Base-by-base conservation (phyloP, 2,888 invertebrate species). In the Cataglyphis cursor region DNA sequence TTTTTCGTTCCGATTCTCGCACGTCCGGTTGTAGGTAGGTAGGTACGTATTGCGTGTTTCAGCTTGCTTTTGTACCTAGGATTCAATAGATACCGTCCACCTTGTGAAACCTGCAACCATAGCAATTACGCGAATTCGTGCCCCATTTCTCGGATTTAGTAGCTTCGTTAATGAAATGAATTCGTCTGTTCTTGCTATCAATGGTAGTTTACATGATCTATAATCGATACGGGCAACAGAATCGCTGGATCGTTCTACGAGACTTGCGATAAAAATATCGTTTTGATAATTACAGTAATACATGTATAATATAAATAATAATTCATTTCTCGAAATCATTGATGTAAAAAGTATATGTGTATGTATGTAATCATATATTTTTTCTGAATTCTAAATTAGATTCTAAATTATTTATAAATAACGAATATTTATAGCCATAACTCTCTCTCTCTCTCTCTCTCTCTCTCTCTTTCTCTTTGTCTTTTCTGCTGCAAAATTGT, bases 131-230 rank as follows among this genome's bases (percentile, higher is more conserved):
- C 81, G 90, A 90, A 88, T 90, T 89, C 89, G 90, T 89, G 87
- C 86, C 83, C 82, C 70, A 88, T 88, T 90, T 85, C 89, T 88
- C 83, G 93, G 93, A 94, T 74, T 94, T 93, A 93, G 91, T 91
- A 91, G 92, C 90, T 93, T 93, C 92, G 93, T 94, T 94, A 94
- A 93, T 92, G 92, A 93, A 93, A 93, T 93, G 93, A 93, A 94
- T 93, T 92, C 92, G 89, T 90, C 88, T 75, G 75, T 82, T 85
- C 57, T 68, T 75, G 24, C 61, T 82, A 62, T 78, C 81, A 28
- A 59, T 70, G 18, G n/a, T 44, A 44, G 18, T 35, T 59, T 35
- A n/a, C 24, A n/a, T 59, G 72, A 59, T 76, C 2, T 8, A 28
- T 41, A 24, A 65, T 66, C 31, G n/a, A 54, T 66, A 57, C 18